These are phyloP conservation scores for Bruchidius siliquastri DNA, from an alignment of 2,888 invertebrate species.

Conservation along the genomic window DNA sequence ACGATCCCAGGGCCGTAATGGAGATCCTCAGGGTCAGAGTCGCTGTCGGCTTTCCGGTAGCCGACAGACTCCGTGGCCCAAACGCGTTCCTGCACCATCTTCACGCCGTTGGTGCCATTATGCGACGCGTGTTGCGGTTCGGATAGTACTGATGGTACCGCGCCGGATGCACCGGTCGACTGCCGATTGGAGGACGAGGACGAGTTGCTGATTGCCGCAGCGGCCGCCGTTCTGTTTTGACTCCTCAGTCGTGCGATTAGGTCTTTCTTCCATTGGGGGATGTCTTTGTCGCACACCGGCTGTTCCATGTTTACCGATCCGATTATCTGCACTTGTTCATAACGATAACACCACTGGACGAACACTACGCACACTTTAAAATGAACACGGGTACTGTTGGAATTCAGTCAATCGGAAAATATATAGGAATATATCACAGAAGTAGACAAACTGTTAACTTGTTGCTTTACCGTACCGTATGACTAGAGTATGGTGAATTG, in stretches of 20 bases:
- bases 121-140: constrained; percentile 17
- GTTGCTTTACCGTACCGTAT: not conserved
- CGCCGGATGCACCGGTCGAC: constrained; percentile 1
- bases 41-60: constrained; percentile 38
- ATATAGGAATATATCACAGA: not conserved
- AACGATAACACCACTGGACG: not conserved
- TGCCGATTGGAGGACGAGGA: not conserved
- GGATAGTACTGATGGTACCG: constrained; percentile 1
- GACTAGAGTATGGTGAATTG: not conserved
- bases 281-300: constrained; percentile 9
- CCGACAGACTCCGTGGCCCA: constrained; percentile 39
- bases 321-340: constrained; percentile 11
- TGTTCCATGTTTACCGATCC: constrained; percentile 6
- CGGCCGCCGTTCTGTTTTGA: constrained; percentile 38
- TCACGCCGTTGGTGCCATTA: constrained; percentile 25
- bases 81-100: constrained; percentile 51
- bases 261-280: constrained; percentile 83
- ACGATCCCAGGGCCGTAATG: constrained; percentile 91
- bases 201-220: not conserved
- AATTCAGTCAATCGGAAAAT: not conserved
- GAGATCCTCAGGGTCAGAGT: constrained; percentile 69
- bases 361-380: not conserved
- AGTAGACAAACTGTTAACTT: not conserved
- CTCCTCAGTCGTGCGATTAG: constrained; percentile 69
- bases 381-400: not conserved